Evolutionary conservation across 2,888 invertebrate genomes (phyloP), one percentile per base, ranked within the genome.

Genomic region (Zygothrica quintamaculata): DNA sequence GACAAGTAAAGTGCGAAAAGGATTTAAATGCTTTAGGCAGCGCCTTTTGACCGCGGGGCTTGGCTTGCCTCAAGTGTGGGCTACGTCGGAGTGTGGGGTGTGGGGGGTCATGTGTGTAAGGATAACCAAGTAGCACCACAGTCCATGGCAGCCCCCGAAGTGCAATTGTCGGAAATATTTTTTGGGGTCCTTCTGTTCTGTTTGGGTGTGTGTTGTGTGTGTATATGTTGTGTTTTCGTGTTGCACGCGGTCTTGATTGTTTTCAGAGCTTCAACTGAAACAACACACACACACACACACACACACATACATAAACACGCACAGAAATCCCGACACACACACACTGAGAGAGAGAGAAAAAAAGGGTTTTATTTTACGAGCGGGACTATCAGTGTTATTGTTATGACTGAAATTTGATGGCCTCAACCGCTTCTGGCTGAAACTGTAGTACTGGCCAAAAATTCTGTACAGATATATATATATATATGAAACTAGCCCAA

Each of bases 371-470:
- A 76, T 84, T 82, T 82, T 84, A 84, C 82, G 82, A 84, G 79
- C 79, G 71, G 77, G 84, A 81, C 84, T 82, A 82, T 82, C 82
- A 82, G 81, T 81, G 79, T 82, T 84, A 82, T 82, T 82, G 82
- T 82, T 82, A 82, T 82, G 82, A 81, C 82, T 81, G 77, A 82
- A 82, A 84, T 82, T 84, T 82, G 84, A 82, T 82, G 82, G 81
- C 81, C 77, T 74, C 70, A 68, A 80, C 59, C 67, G 87, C 67
- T 84, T 61, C 69, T 64, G 72, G 79, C 71, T 46, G 53, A 25
- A 48, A 43, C 36, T 48, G 58, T 33, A 33, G 47, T n/a, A n/a
- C n/a, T n/a, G n/a, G n/a, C n/a, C n/a, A n/a, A n/a, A n/a, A n/a
- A n/a, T n/a, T n/a, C n/a, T n/a, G n/a, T n/a, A n/a, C n/a, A n/a